phyloP scores from a whole-genome alignment of 2,888 invertebrate species.

The Nephrotoma guestfalica region DNA sequence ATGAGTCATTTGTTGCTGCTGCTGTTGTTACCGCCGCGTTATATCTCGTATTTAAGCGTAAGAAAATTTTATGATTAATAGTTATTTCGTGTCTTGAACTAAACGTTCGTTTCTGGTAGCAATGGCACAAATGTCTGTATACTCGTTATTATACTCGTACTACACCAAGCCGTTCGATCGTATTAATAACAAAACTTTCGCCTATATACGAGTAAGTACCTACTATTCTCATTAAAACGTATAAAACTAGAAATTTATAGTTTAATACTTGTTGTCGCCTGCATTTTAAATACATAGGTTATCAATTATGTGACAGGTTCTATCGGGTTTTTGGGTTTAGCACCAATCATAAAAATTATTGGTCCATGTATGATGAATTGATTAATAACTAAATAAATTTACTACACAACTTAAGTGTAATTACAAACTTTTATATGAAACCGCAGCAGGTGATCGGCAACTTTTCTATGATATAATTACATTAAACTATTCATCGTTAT shows the following conservation, averaged over 20 bases:
- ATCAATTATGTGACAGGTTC: not conserved
- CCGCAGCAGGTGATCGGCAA: not conserved
- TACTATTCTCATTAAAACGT: too few relatives aligned
- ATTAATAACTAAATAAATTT: not conserved
- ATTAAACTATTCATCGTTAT: not conserved
- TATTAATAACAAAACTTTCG: not conserved
- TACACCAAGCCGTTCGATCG: not conserved
- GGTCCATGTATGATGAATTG: not conserved
- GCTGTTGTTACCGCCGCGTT: not conserved
- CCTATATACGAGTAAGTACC: not conserved
- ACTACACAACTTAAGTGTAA: not conserved
- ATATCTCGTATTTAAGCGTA: not conserved
- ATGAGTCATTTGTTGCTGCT: not conserved
- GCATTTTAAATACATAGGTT: not conserved
- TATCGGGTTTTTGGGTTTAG: not conserved
- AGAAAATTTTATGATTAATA: not conserved
- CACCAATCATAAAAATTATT: not conserved
- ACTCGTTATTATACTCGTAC: not conserved
- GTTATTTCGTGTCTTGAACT: not conserved
- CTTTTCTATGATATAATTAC: not conserved
- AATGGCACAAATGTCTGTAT: not conserved
- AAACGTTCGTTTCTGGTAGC: not conserved
- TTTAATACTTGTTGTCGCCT: too few relatives aligned
- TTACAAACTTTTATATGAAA: not conserved
- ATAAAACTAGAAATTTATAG: too few relatives aligned